Percentiles rank a stretch among this genome's conserved stretches.
These are phyloP conservation scores for Schizotus pectinicornis DNA, from an alignment of 2,888 invertebrate genomes.

Conservation along the genomic window DNA sequence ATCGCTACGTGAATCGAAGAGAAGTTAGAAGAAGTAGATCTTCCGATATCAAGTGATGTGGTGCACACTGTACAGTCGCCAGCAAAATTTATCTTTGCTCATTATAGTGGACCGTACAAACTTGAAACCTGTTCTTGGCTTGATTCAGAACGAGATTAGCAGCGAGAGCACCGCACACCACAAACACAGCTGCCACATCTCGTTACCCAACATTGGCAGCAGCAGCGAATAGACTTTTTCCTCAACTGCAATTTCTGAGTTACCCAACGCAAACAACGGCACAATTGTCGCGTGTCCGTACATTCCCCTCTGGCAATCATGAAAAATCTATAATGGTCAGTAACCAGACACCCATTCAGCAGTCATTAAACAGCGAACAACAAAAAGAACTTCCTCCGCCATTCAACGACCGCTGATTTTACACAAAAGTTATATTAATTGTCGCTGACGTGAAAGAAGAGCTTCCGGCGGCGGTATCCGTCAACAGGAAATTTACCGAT, in stretches of 20 bases:
- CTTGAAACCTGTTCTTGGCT: constrained; percentile 30
- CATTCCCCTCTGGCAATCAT: constrained; percentile 6
- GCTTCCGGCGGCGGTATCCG: constrained; percentile 19
- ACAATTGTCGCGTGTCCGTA: constrained; percentile 14
- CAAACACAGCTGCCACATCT: constrained; percentile 25
- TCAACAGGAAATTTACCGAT: constrained; percentile 28
- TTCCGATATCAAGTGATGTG: constrained; percentile 14
- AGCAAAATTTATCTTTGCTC: constrained; percentile 25
- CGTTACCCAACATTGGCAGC: constrained; percentile 15
- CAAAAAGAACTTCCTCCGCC: constrained; percentile 13
- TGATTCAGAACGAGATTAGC: constrained; percentile 28
- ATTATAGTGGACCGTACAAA: constrained; percentile 27
- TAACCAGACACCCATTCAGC: background rate
- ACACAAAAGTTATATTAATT: constrained; percentile 15
- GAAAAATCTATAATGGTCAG: background rate
- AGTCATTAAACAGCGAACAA: constrained; percentile 8
- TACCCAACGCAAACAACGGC: constrained; percentile 10
- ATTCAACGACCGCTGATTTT: constrained; percentile 11
- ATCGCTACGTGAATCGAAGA: constrained; percentile 22
- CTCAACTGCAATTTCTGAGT: background rate
- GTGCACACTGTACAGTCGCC: constrained; percentile 30
- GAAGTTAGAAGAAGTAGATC: constrained; percentile 23
- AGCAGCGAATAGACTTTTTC: constrained; percentile 12
- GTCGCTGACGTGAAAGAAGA: constrained; percentile 12
- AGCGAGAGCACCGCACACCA: constrained; percentile 21